Evolutionary conservation across 2,113 vertebrate species (phyloP).

Genomic region (Daphoenositta chrysoptera): DNA sequence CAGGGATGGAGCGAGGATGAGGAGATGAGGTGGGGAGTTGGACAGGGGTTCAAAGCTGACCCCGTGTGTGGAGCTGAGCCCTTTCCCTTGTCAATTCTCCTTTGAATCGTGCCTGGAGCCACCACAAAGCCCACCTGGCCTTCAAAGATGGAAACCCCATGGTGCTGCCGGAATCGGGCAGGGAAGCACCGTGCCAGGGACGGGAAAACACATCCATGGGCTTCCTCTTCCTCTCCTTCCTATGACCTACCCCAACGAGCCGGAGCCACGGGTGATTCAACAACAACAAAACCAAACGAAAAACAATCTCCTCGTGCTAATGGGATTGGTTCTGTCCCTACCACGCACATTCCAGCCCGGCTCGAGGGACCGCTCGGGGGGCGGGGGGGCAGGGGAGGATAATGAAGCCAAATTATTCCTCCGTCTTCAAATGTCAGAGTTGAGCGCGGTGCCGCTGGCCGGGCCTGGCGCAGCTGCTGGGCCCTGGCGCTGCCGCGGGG

Average conservation of each 20-base stretch:
- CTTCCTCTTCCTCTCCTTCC: not conserved
- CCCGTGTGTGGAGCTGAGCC: rapidly evolving
- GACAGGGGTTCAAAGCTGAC: not conserved
- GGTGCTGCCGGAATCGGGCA: rapidly evolving
- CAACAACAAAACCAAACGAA: conserved; percentile 23
- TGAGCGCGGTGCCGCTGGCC: not conserved
- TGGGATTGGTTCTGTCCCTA: conserved; percentile 67
- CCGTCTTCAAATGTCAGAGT: conserved; percentile 19
- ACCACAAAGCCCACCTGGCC: not conserved
- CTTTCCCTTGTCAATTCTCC: not conserved
- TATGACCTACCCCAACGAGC: not conserved
- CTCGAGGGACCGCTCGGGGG: conserved; percentile 9
- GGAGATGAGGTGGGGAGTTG: not conserved
- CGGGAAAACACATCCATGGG: not conserved
- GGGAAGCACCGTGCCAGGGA: rapidly evolving
- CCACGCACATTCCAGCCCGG: conserved; percentile 62
- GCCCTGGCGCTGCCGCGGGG: not conserved
- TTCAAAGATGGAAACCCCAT: not conserved
- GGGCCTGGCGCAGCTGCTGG: conserved; percentile 33
- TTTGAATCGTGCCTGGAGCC: rapidly evolving
- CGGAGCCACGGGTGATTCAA: not conserved
- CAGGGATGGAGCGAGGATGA: not conserved
- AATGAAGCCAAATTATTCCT: conserved; percentile 32
- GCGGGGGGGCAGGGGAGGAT: not conserved
- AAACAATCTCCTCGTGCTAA: conserved; percentile 59